Base-by-base conservation (phyloP, 1,140 invertebrate species). In the Papilio aristodemus region DNA sequence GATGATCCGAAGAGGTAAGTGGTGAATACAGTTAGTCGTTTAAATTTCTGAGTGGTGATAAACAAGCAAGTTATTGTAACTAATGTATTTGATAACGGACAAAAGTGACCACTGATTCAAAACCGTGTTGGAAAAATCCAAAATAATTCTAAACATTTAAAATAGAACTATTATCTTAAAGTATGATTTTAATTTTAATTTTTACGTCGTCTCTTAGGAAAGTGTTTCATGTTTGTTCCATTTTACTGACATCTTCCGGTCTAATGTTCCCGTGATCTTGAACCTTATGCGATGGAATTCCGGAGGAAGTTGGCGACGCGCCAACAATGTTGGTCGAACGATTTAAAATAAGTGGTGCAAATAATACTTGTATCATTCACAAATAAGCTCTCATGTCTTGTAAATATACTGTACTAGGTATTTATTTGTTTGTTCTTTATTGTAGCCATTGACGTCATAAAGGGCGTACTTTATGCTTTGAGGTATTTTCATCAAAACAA, bases 1-100 rank as follows among this genome's bases (percentile, higher is more conserved):
- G 93, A 94, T 77, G 93, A 94, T 43, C 96, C 96, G 22, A 91
- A 93, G 2, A 91, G 91, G 91, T 92, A 81, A 70, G 66, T 63
- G 1, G 5, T 39, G 5, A 14, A 32, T 36, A 32, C 8, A 50
- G 9, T 27, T 13, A 36, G n/a, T 14, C 19, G 25, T 1, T 57
- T 32, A 2, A 32, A 6, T 32, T n/a, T n/a, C n/a, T n/a, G n/a
- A n/a, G n/a, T n/a, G n/a, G n/a, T n/a, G n/a, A n/a, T n/a, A n/a
- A n/a, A n/a, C n/a, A n/a, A n/a, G n/a, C n/a, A n/a, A n/a, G n/a
- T n/a, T n/a, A n/a, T n/a, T n/a, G n/a, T n/a, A n/a, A n/a, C n/a
- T n/a, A n/a, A n/a, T n/a, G n/a, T n/a, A n/a, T n/a, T n/a, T n/a
- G n/a, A n/a, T n/a, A n/a, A n/a, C n/a, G n/a, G n/a, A n/a, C n/a